Evolutionary conservation across 2,797 vertebrate genomes (phyloP).

Genomic region (Chaetodon trifasciatus): DNA sequence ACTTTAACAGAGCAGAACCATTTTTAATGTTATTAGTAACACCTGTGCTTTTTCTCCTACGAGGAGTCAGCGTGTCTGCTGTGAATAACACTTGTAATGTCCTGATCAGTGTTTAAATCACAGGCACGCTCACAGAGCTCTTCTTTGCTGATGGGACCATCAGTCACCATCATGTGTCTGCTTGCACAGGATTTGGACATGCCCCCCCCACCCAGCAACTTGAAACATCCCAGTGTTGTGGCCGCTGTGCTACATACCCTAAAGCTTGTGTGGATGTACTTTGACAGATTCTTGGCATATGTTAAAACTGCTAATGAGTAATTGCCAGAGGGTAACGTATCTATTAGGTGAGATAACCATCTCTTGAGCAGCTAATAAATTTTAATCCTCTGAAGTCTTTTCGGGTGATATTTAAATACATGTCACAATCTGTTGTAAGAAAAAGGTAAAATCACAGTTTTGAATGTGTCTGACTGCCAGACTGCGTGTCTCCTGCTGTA

Average conservation of each 20-base stretch:
- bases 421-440: conserved; percentile 37
- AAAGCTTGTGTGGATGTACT: conserved; percentile 19
- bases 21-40: too few relatives aligned
- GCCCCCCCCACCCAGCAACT: conserved; percentile 52
- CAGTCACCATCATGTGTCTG: conserved; percentile 13
- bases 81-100: neutral
- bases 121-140: neutral
- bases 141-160: conserved; percentile 3
- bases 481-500: conserved; percentile 57
- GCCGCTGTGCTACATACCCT: conserved; percentile 6
- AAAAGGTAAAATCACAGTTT: conserved; percentile 43
- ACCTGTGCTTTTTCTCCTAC: neutral
- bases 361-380: conserved; percentile 20
- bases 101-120: neutral
- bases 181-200: conserved; percentile 46
- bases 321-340: conserved; percentile 17
- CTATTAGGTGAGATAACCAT: neutral
- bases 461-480: conserved; percentile 22
- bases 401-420: conserved; percentile 20
- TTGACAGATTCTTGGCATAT: conserved; percentile 40
- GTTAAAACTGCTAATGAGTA: conserved; percentile 4
- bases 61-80: neutral
- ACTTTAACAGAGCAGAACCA: neutral
- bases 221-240: conserved; percentile 33
- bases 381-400: conserved; percentile 6